Evolutionary conservation across 2,888 invertebrate species (phyloP).

Genomic region (Ennomos fuscantarius): DNA sequence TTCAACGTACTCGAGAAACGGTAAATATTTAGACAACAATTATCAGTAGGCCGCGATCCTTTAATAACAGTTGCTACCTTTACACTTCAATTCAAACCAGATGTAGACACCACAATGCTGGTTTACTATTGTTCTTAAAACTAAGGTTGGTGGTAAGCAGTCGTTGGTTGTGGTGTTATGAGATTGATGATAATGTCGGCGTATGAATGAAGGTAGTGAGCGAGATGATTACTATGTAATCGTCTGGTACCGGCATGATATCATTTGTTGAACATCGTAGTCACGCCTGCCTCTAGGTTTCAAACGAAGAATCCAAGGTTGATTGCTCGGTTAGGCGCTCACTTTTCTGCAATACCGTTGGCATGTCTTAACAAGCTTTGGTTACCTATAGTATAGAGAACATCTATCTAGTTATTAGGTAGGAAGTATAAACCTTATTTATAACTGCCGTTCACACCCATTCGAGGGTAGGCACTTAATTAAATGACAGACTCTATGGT

Average conservation of each 20-base stretch:
- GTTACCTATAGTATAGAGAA: not conserved
- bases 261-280: slow-evolving; percentile 73
- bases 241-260: slow-evolving; percentile 73
- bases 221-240: slow-evolving; percentile 76
- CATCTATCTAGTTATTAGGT: not conserved
- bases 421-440: too few species aligned
- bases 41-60: slow-evolving; percentile 72
- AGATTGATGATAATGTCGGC: slow-evolving; percentile 31
- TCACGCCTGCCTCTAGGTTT: slow-evolving; percentile 66
- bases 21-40: slow-evolving; percentile 81
- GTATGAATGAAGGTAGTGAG: slow-evolving; percentile 48
- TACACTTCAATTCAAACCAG: slow-evolving; percentile 28
- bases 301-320: slow-evolving; percentile 59
- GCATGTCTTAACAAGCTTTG: slow-evolving; percentile 25
- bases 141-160: slow-evolving; percentile 11
- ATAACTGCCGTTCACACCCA: too few species aligned
- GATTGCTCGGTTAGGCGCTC: slow-evolving; percentile 41
- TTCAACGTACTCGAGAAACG: slow-evolving; percentile 63
- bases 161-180: slow-evolving; percentile 48
- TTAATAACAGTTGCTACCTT: slow-evolving; percentile 57
- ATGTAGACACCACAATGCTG: slow-evolving; percentile 44
- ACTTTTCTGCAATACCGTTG: slow-evolving; percentile 33
- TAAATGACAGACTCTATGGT: too few species aligned
- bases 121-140: slow-evolving; percentile 18
- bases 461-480: too few species aligned